These are phyloP conservation scores for Mionectes olivaceus DNA, from an alignment of 2,797 vertebrate genomes.

Conservation along the genomic window DNA sequence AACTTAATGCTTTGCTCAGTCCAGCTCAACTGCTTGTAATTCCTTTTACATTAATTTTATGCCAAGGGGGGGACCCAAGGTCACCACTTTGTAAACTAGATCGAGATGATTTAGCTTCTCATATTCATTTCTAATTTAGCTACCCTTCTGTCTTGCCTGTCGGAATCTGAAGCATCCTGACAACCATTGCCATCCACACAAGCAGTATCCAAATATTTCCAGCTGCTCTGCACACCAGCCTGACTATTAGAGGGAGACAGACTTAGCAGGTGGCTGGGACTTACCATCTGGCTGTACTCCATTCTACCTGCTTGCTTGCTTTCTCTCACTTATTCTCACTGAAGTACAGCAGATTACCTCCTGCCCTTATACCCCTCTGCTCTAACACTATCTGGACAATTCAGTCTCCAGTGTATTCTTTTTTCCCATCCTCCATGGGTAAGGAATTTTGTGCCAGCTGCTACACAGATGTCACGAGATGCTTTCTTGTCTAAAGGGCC, in stretches of 20 bases:
- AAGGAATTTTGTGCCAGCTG: not conserved
- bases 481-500: not conserved
- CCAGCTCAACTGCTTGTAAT: not conserved
- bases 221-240: not conserved
- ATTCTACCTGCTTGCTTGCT: not conserved
- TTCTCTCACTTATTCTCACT: not conserved
- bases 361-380: not conserved
- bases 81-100: not conserved
- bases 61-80: not conserved
- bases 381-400: not conserved
- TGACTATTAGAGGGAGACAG: not conserved
- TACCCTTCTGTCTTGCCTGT: not conserved
- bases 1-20: not conserved
- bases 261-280: not conserved
- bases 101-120: not conserved
- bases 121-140: not conserved
- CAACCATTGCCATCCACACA: not conserved
- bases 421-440: not conserved
- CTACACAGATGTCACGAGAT: not conserved
- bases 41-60: not conserved
- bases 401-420: not conserved
- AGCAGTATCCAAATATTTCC: not conserved
- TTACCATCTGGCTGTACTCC: not conserved
- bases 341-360: not conserved
- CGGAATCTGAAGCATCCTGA: not conserved